Evolutionary conservation across 1,140 invertebrate genomes (phyloP).

Genomic region (Drosophila biarmipes): DNA sequence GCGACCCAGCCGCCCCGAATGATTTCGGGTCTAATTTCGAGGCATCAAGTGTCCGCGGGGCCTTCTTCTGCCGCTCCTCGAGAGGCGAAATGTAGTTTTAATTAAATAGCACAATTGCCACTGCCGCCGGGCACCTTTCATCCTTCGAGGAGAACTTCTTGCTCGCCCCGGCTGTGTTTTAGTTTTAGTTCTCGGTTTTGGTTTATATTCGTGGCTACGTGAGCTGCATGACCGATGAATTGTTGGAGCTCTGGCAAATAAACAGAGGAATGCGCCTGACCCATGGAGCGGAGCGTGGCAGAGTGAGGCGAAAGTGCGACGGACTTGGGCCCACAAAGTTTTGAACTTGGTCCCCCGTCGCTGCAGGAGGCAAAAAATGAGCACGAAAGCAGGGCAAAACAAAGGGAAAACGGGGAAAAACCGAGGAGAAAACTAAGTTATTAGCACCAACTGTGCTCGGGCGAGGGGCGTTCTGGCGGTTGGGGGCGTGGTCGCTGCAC

Average conservation of each 20-base stretch:
- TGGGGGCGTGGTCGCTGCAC: conserved; percentile 54
- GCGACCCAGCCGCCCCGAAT: background rate
- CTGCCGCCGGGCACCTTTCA: conserved; percentile 27
- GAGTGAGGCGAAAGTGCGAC: conserved; percentile 42
- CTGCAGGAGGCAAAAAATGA: conserved; percentile 13
- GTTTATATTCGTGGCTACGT: conserved; percentile 68
- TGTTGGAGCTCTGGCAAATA: conserved; percentile 47
- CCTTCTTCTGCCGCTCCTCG: background rate
- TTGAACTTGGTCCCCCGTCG: conserved; percentile 54
- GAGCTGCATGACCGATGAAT: conserved; percentile 53
- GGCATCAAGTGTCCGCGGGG: conserved; percentile 38
- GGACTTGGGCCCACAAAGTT: conserved; percentile 50
- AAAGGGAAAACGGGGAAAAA: conserved; percentile 3
- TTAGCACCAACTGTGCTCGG: conserved; percentile 62
- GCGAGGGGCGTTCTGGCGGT: conserved; percentile 17
- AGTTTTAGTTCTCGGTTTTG: conserved; percentile 58
- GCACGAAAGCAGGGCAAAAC: background rate
- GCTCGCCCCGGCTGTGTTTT: conserved; percentile 38
- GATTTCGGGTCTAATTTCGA: conserved; percentile 1
- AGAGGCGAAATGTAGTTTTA: conserved; percentile 54
- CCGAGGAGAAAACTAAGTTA: conserved; percentile 68
- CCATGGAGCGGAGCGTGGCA: conserved; percentile 21
- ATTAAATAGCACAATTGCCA: conserved; percentile 60
- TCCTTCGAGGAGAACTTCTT: conserved; percentile 47
- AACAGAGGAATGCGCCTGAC: conserved; percentile 61